Evolutionary conservation across 2,888 invertebrate genomes (phyloP).

Genomic region (Eledone cirrhosa): DNA sequence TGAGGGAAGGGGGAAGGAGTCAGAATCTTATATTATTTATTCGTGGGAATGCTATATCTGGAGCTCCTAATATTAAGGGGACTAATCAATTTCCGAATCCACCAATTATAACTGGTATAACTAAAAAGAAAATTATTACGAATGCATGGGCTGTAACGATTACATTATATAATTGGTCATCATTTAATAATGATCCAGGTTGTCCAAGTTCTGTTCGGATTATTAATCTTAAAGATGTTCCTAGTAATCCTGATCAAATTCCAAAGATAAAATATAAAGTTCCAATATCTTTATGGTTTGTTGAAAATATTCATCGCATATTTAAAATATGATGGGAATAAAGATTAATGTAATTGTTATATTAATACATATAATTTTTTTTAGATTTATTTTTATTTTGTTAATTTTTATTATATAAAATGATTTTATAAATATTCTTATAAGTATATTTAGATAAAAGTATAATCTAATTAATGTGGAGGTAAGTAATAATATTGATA

Average conservation of each 20-base stretch:
- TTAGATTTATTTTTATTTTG: not conserved
- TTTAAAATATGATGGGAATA: slow-evolving; percentile 73
- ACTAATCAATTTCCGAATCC: slow-evolving; percentile 86
- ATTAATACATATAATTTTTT: not conserved
- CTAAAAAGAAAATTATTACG: slow-evolving; percentile 83
- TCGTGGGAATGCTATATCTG: slow-evolving; percentile 84
- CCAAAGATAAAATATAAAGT: slow-evolving; percentile 74
- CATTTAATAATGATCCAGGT: slow-evolving; percentile 75
- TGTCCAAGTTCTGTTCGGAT: slow-evolving; percentile 79
- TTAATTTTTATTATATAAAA: too few species aligned
- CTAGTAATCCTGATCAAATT: slow-evolving; percentile 76
- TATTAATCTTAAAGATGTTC: slow-evolving; percentile 76
- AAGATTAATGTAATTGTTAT: not conserved
- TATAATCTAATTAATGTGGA: slow-evolving; percentile 29
- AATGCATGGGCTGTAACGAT: slow-evolving; percentile 83
- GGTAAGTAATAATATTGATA: not conserved
- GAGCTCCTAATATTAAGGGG: slow-evolving; percentile 79
- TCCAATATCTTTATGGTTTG: slow-evolving; percentile 80
- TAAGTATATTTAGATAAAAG: slow-evolving; percentile 32
- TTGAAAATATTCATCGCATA: too few species aligned
- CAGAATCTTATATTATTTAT: slow-evolving; percentile 88
- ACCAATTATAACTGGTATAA: slow-evolving; percentile 71
- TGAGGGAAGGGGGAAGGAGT: slow-evolving; percentile 76
- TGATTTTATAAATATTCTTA: not conserved
- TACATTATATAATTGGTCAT: slow-evolving; percentile 82